Evolutionary conservation across 1,140 invertebrate species (phyloP).

Genomic region (Megalopta genalis): DNA sequence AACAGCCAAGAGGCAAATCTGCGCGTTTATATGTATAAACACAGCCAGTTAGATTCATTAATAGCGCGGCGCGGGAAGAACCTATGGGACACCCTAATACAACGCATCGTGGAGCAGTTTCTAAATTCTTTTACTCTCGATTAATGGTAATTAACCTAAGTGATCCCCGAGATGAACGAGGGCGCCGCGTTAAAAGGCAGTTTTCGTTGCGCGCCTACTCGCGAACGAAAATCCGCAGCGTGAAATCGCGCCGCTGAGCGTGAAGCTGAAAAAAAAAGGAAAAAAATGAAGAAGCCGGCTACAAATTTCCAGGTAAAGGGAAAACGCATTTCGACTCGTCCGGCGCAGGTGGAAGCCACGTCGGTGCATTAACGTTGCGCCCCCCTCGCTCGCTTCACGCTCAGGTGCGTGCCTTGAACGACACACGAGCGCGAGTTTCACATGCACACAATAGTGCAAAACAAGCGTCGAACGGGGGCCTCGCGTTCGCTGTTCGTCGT

Average conservation of each 20-base stretch:
- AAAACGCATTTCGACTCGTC: conserved; percentile 47
- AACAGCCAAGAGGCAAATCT: too few species aligned
- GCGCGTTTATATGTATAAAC: too few species aligned
- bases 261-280: conserved; percentile 29
- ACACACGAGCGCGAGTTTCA: conserved; percentile 9
- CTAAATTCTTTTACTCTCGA: conserved; percentile 8
- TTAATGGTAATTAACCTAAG: conserved; percentile 31
- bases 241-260: conserved; percentile 9
- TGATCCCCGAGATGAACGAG: conserved; percentile 32
- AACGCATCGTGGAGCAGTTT: background rate
- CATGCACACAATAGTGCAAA: background rate
- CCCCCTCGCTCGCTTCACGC: conserved; percentile 67
- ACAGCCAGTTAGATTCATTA: too few species aligned
- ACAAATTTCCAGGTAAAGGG: conserved; percentile 29
- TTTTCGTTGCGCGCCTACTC: background rate
- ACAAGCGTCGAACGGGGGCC: background rate
- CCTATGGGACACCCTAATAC: too few species aligned
- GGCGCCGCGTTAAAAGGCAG: background rate
- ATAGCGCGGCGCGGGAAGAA: too few species aligned
- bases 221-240: background rate
- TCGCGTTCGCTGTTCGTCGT: conserved; percentile 21
- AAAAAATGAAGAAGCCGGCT: too few species aligned
- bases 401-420: conserved; percentile 64
- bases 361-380: conserved; percentile 60
- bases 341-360: conserved; percentile 61